Percentiles rank a stretch among this genome's conserved stretches.
phyloP scores from a whole-genome alignment of 2,888 invertebrate genomes.

The Achlya flavicornis region DNA sequence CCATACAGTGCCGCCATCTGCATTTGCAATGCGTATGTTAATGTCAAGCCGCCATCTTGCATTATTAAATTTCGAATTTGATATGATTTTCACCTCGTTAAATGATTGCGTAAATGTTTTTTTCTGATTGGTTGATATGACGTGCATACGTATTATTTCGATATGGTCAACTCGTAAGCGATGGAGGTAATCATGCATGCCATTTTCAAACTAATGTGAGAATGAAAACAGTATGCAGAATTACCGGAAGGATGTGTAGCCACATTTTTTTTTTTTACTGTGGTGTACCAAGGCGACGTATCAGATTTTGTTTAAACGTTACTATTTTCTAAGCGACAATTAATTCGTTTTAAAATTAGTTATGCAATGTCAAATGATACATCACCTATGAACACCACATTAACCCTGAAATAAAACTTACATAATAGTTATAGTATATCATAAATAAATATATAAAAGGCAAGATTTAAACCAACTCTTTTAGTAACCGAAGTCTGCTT shows the following conservation, averaged over 20 bases:
- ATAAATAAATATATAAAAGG: slow-evolving; percentile 1
- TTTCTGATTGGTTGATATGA: not conserved
- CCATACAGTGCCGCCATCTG: slow-evolving; percentile 32
- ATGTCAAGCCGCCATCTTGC: slow-evolving; percentile 5
- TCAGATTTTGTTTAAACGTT: not conserved
- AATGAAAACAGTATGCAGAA: not conserved
- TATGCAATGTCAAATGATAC: not conserved
- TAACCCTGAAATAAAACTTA: slow-evolving; percentile 5
- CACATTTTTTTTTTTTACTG: not conserved
- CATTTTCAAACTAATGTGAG: not conserved
- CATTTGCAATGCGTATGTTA: slow-evolving; percentile 25
- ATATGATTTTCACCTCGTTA: not conserved
- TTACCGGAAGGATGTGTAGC: not conserved
- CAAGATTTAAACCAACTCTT: not conserved
- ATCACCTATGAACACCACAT: not conserved
- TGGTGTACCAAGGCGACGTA: not conserved
- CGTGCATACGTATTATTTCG: slow-evolving; percentile 3
- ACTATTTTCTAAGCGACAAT: too few species aligned
- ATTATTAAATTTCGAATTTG: slow-evolving; percentile 1
- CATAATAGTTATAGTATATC: not conserved
- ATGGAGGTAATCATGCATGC: not conserved
- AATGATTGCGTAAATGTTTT: not conserved
- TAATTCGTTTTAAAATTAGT: not conserved
- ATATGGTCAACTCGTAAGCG: slow-evolving; percentile 3
- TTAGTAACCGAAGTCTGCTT: not conserved